phyloP scores from a whole-genome alignment of 2,888 invertebrate species.

The Liodrosophila aerea region DNA sequence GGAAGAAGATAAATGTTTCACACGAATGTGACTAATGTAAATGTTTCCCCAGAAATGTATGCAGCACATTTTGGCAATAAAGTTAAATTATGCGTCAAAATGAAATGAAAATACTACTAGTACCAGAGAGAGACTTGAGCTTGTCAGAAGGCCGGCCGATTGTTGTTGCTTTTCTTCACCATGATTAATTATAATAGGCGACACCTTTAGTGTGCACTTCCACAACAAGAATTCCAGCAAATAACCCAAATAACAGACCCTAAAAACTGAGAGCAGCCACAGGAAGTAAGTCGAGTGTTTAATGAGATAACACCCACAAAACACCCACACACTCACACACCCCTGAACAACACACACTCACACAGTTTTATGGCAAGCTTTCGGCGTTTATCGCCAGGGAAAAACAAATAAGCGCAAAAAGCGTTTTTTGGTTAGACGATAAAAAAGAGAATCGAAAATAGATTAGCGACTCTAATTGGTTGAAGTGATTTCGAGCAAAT shows the following conservation, averaged over 20 bases:
- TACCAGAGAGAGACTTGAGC: slow-evolving; percentile 49
- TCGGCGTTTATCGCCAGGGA: slow-evolving; percentile 41
- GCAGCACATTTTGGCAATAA: slow-evolving; percentile 61
- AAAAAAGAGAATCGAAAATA: slow-evolving; percentile 42
- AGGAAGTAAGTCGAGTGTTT: slow-evolving; percentile 24
- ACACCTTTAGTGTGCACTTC: slow-evolving; percentile 26
- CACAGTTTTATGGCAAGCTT: slow-evolving; percentile 22
- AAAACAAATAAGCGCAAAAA: slow-evolving; percentile 57
- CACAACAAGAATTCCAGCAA: neutral
- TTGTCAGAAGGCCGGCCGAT: slow-evolving; percentile 33
- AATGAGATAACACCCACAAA: slow-evolving; percentile 23
- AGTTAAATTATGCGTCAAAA: slow-evolving; percentile 69
- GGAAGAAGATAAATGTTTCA: slow-evolving; percentile 40
- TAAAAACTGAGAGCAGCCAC: neutral
- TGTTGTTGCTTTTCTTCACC: slow-evolving; percentile 10
- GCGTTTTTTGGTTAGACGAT: slow-evolving; percentile 30
- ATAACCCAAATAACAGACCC: neutral
- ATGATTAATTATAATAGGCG: slow-evolving; percentile 62
- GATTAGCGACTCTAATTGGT: slow-evolving; percentile 66
- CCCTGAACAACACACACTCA: slow-evolving; percentile 7
- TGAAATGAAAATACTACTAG: no score
- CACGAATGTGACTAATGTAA: slow-evolving; percentile 39
- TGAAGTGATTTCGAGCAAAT: slow-evolving; percentile 59
- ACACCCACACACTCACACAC: slow-evolving; percentile 3
- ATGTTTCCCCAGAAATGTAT: slow-evolving; percentile 32